Percentiles rank a stretch among this genome's conserved stretches.
These are phyloP conservation scores for Euwallacea similis DNA, from an alignment of 1,140 invertebrate species.

Conservation along the genomic window DNA sequence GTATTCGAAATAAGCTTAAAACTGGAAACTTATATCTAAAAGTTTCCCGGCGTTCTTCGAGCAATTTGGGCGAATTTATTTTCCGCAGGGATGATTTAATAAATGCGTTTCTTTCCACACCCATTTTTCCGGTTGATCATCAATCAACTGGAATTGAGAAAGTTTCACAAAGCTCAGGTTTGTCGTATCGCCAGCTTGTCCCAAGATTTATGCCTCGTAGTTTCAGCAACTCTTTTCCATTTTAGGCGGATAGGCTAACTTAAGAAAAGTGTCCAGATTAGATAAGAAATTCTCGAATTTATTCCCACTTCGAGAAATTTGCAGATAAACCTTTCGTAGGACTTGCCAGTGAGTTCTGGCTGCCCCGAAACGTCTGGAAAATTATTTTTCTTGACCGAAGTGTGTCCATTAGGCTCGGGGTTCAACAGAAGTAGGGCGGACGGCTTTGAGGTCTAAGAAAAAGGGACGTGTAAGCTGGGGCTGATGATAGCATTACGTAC, in stretches of 20 bases:
- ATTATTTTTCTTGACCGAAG: too few relatives aligned
- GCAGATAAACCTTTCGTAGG: too few relatives aligned
- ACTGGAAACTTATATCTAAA: conserved; percentile 10
- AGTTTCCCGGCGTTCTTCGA: neutral
- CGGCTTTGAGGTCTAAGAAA: too few relatives aligned
- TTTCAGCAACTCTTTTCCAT: conserved; percentile 10
- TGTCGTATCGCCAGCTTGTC: conserved; percentile 22
- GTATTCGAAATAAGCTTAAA: neutral
- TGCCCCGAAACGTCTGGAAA: too few relatives aligned
- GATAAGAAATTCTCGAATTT: too few relatives aligned
- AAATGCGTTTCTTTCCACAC: conserved; percentile 24
- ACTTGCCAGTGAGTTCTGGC: too few relatives aligned
- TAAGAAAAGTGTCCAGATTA: neutral
- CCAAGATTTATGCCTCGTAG: conserved; percentile 19
- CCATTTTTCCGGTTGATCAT: conserved; percentile 26
- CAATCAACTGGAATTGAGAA: conserved; percentile 31
- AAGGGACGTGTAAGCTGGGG: too few relatives aligned
- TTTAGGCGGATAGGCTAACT: neutral
- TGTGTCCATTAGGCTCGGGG: too few relatives aligned
- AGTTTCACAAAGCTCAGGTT: conserved; percentile 28
- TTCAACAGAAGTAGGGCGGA: too few relatives aligned
- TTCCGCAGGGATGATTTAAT: conserved; percentile 19
- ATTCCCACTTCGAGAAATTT: too few relatives aligned
- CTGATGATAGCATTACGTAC: too few relatives aligned
- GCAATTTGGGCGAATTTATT: conserved; percentile 11